Evolutionary conservation across 2,797 vertebrate species (phyloP).

Genomic region (Galaxias olidus): DNA sequence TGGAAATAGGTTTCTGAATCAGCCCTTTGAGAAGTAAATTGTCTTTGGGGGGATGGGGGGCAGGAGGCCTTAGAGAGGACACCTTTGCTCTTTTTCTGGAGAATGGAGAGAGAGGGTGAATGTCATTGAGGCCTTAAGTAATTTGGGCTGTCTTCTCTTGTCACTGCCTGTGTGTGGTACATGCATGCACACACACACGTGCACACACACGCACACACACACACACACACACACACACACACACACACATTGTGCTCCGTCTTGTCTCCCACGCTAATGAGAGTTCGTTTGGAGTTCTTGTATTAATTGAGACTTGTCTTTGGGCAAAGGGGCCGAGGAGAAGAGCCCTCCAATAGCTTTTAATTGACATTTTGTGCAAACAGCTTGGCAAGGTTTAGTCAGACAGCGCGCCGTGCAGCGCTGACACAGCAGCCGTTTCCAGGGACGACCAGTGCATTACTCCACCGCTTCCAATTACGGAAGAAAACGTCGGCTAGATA

Average conservation of each 20-base stretch:
- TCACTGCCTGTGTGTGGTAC: no score
- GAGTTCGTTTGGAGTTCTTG: slow-evolving; percentile 28
- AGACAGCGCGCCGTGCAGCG: not conserved
- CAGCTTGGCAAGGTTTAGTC: slow-evolving; percentile 13
- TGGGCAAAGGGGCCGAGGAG: slow-evolving; percentile 7
- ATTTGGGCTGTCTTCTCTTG: not conserved
- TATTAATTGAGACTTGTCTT: slow-evolving; percentile 41
- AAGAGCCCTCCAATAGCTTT: slow-evolving; percentile 17
- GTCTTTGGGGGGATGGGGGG: not conserved
- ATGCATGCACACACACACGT: no score
- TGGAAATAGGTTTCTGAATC: slow-evolving; percentile 16
- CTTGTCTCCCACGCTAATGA: slow-evolving; percentile 37
- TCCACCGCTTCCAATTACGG: no score
- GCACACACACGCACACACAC: no score
- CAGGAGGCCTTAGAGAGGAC: not conserved
- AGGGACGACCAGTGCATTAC: not conserved
- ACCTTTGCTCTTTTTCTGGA: slow-evolving; percentile 16
- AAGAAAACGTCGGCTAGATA: no score
- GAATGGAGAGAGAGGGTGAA: slow-evolving; percentile 16
- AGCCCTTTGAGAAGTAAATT: slow-evolving; percentile 24
- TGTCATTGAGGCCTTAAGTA: slow-evolving; percentile 19
- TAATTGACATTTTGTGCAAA: slow-evolving; percentile 37
- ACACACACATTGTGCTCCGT: not conserved
- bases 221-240: no score
- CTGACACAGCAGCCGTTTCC: no score